These are phyloP conservation scores for Hirudinaria manillensis DNA, from an alignment of 2,888 invertebrate species.

Conservation along the genomic window DNA sequence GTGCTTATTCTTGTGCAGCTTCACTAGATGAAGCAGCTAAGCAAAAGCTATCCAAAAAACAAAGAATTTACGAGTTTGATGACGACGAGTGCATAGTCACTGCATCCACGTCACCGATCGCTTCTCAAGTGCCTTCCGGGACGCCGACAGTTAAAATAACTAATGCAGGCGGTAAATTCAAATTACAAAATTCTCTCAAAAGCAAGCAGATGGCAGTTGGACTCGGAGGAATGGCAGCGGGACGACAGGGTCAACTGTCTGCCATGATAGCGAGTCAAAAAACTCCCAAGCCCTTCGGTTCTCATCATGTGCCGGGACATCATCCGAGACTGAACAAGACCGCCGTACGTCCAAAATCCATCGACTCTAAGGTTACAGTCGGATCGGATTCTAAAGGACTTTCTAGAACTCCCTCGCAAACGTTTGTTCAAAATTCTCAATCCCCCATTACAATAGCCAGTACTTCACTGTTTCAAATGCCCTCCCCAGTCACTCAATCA, in stretches of 20 bases:
- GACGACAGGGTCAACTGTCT: background rate
- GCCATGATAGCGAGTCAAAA: conserved; percentile 17
- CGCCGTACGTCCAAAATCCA: background rate
- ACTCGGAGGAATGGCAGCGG: background rate
- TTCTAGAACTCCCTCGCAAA: background rate
- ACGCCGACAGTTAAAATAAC: conserved; percentile 10
- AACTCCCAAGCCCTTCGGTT: conserved; percentile 2
- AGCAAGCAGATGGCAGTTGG: conserved; percentile 15
- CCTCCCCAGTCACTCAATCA: background rate
- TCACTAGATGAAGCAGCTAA: background rate
- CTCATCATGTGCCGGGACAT: conserved; percentile 19
- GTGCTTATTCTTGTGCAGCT: background rate
- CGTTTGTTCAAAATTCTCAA: background rate
- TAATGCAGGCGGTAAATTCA: conserved; percentile 8
- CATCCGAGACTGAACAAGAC: conserved; percentile 10
- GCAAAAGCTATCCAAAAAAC: conserved; percentile 27
- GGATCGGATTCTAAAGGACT: conserved; percentile 1
- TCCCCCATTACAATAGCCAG: background rate
- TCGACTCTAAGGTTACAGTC: background rate
- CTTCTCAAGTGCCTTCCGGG: background rate
- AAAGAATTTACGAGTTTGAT: conserved; percentile 31
- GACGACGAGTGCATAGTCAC: conserved; percentile 29
- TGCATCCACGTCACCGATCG: conserved; percentile 17
- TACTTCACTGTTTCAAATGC: background rate
- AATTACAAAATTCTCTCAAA: conserved; percentile 17